phyloP scores from a whole-genome alignment of 2,888 invertebrate genomes.

The Cerceris rybyensis region DNA sequence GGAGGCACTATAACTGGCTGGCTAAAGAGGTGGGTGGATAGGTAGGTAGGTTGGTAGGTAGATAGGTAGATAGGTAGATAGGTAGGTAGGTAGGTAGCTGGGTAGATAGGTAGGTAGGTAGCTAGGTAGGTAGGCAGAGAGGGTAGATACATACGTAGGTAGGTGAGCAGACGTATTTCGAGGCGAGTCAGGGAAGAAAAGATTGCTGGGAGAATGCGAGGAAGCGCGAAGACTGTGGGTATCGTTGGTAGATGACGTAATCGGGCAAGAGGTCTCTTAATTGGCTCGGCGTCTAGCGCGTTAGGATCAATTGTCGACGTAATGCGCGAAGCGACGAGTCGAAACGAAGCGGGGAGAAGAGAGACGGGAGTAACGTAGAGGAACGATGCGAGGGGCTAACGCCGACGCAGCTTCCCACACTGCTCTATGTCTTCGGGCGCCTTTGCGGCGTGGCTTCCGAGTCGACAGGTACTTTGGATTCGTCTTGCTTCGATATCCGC shows the following conservation, averaged over 20 bases:
- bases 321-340: conserved; percentile 51
- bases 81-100: no score
- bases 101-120: no score
- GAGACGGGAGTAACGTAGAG: no score
- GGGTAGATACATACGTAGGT: background rate
- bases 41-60: no score
- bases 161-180: background rate
- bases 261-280: conserved; percentile 68
- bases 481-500: no score
- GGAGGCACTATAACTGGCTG: no score
- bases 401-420: conserved; percentile 74
- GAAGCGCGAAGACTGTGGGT: conserved; percentile 32
- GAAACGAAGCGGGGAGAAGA: conserved; percentile 9
- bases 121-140: background rate
- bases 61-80: no score
- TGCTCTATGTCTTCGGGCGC: conserved; percentile 9
- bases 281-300: conserved; percentile 75
- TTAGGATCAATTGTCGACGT: conserved; percentile 74
- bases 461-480: conserved; percentile 48
- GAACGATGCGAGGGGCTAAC: conserved; percentile 33
- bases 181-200: no score
- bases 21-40: no score
- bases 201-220: conserved; percentile 4
- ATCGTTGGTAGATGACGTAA: conserved; percentile 52
- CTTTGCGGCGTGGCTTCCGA: conserved; percentile 36